These are phyloP conservation scores for Datnioides undecimradiatus DNA, from an alignment of 2,113 vertebrate genomes.

Conservation along the genomic window DNA sequence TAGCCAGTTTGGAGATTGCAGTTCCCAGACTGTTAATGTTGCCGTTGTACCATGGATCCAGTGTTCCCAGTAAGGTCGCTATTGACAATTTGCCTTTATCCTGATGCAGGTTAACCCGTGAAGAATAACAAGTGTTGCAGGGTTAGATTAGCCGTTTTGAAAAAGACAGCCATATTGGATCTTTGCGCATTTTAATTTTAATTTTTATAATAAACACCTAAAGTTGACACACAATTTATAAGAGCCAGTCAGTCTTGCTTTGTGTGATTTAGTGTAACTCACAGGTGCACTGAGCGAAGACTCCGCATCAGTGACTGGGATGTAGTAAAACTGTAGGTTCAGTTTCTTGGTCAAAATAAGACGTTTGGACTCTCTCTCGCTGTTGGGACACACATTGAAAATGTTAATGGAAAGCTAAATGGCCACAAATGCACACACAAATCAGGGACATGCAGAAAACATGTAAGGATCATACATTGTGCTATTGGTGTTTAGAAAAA, in stretches of 20 bases:
- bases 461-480: neutral
- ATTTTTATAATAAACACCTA: no score
- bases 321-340: slow-evolving; percentile 89
- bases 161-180: no score
- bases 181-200: no score
- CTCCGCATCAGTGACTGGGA: slow-evolving; percentile 77
- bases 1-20: slow-evolving; percentile 87
- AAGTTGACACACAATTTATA: no score
- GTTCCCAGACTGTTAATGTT: slow-evolving; percentile 88
- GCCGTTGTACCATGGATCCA: slow-evolving; percentile 89
- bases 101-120: slow-evolving; percentile 39
- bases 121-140: neutral
- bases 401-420: neutral
- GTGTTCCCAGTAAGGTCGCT: slow-evolving; percentile 84
- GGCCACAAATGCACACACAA: neutral
- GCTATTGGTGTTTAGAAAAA: neutral
- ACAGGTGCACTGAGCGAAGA: slow-evolving; percentile 11
- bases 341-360: slow-evolving; percentile 85
- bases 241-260: neutral
- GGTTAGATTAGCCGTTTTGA: no score
- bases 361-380: slow-evolving; percentile 80
- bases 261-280: slow-evolving; percentile 19
- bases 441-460: neutral
- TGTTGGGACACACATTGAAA: slow-evolving; percentile 25
- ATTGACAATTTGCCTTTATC: slow-evolving; percentile 70